Percentiles rank a stretch among this genome's conserved stretches.
These are phyloP conservation scores for Clostera curtula DNA, from an alignment of 2,888 invertebrate species.

Conservation along the genomic window DNA sequence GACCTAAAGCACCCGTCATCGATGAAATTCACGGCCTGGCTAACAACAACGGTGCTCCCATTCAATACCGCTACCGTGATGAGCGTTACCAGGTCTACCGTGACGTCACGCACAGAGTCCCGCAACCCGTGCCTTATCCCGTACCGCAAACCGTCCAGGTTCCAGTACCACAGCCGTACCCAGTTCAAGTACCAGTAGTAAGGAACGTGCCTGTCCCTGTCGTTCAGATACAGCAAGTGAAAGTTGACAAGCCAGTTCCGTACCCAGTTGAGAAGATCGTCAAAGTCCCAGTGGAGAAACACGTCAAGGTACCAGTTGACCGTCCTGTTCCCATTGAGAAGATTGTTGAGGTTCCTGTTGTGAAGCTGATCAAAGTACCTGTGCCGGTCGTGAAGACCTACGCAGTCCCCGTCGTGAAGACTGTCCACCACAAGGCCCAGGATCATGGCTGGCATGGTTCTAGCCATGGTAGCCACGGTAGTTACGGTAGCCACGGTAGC, in stretches of 20 bases:
- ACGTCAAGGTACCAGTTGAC: slow-evolving; percentile 71
- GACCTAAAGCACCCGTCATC: slow-evolving; percentile 55
- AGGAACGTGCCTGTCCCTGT: slow-evolving; percentile 73
- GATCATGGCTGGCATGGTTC: slow-evolving; percentile 15
- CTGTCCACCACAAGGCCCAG: slow-evolving; percentile 57
- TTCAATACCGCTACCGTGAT: slow-evolving; percentile 53
- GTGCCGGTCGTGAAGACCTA: slow-evolving; percentile 59
- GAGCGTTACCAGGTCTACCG: slow-evolving; percentile 57
- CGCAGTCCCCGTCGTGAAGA: slow-evolving; percentile 59
- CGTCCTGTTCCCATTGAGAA: slow-evolving; percentile 71
- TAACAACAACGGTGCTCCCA: slow-evolving; percentile 55
- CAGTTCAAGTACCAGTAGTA: slow-evolving; percentile 71
- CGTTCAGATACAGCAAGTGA: slow-evolving; percentile 70
- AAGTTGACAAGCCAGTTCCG: slow-evolving; percentile 75
- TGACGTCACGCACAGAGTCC: slow-evolving; percentile 70
- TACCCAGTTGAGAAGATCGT: slow-evolving; percentile 76
- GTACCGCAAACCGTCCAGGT: slow-evolving; percentile 69
- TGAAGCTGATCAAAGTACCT: slow-evolving; percentile 66
- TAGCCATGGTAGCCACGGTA: slow-evolving; percentile 2
- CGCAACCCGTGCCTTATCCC: slow-evolving; percentile 71
- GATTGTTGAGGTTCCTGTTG: slow-evolving; percentile 69
- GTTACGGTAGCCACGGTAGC: slow-evolving; percentile 1
- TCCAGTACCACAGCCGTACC: slow-evolving; percentile 75
- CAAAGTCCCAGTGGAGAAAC: slow-evolving; percentile 72
- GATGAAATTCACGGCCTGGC: slow-evolving; percentile 58